Evolutionary conservation across 2,888 invertebrate species (phyloP).

Genomic region (Eurois occulta): DNA sequence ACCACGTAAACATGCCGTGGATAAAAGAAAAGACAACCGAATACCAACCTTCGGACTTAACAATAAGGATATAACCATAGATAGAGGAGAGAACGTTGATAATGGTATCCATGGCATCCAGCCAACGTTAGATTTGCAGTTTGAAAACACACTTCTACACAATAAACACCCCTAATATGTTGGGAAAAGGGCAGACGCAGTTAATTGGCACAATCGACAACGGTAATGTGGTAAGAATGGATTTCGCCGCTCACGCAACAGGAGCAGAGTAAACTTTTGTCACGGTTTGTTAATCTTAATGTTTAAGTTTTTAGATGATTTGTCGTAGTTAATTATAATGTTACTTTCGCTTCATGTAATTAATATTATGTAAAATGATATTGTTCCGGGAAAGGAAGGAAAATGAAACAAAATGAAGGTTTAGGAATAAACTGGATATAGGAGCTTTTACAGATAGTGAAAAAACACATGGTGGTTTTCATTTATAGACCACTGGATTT

Average conservation of each 20-base stretch:
- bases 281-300: constrained; percentile 87
- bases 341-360: constrained; percentile 47
- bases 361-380: constrained; percentile 10
- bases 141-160: constrained; percentile 73
- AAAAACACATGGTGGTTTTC: no score
- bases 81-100: constrained; percentile 49
- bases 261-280: constrained; percentile 87
- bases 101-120: constrained; percentile 73
- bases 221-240: constrained; percentile 76
- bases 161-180: constrained; percentile 76
- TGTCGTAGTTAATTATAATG: constrained; percentile 63
- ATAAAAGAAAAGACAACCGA: constrained; percentile 48
- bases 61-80: constrained; percentile 65
- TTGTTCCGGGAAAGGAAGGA: background rate
- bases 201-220: constrained; percentile 59
- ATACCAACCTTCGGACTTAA: constrained; percentile 65
- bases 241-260: constrained; percentile 87
- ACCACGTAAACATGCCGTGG: constrained; percentile 57
- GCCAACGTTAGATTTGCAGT: constrained; percentile 79
- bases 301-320: constrained; percentile 82
- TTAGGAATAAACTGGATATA: background rate
- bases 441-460: background rate
- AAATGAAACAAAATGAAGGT: constrained; percentile 19
- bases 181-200: constrained; percentile 68
- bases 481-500: no score